Conservation (phyloP, 2,888 invertebrate genomes). For the Parnassius apollo region DNA sequence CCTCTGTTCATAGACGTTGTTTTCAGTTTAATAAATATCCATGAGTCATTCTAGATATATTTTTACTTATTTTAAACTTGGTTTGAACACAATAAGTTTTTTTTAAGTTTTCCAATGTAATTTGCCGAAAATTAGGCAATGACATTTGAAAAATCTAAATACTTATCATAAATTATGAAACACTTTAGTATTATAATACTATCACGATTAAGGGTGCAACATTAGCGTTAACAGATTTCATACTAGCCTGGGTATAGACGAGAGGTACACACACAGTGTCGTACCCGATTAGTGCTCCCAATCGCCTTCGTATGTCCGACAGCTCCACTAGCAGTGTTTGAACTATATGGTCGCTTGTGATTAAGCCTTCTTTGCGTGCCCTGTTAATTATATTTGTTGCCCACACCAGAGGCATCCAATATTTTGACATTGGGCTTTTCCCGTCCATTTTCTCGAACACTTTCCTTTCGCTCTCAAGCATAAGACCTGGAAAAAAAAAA, state of each 20-base stretch:
- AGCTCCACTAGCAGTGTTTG: slow-evolving; percentile 94
- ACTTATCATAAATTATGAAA: too few species aligned
- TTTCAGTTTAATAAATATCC: slow-evolving; percentile 5
- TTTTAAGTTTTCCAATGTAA: too few species aligned
- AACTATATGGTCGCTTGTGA: slow-evolving; percentile 94
- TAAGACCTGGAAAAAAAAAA: slow-evolving; percentile 83
- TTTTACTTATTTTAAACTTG: background rate
- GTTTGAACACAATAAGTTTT: background rate
- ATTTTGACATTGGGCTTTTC: slow-evolving; percentile 92
- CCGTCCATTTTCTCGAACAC: slow-evolving; percentile 95
- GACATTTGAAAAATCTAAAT: too few species aligned
- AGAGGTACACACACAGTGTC: slow-evolving; percentile 96
- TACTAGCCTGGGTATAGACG: slow-evolving; percentile 92
- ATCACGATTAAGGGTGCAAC: too few species aligned
- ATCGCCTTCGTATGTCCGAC: slow-evolving; percentile 91
- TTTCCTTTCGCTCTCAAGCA: slow-evolving; percentile 95
- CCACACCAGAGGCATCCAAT: slow-evolving; percentile 97
- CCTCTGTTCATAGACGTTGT: slow-evolving; percentile 1
- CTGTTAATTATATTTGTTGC: slow-evolving; percentile 95
- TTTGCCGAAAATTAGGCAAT: too few species aligned
- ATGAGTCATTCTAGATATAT: background rate
- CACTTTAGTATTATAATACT: too few species aligned
- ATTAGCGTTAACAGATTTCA: background rate
- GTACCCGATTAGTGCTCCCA: slow-evolving; percentile 93
- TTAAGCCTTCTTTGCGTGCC: slow-evolving; percentile 91